A percentile compares a stretch with the other conserved stretches of the same genome.
Conservation (phyloP, 1,140 invertebrate genomes). For the Euwallacea fornicatus region DNA sequence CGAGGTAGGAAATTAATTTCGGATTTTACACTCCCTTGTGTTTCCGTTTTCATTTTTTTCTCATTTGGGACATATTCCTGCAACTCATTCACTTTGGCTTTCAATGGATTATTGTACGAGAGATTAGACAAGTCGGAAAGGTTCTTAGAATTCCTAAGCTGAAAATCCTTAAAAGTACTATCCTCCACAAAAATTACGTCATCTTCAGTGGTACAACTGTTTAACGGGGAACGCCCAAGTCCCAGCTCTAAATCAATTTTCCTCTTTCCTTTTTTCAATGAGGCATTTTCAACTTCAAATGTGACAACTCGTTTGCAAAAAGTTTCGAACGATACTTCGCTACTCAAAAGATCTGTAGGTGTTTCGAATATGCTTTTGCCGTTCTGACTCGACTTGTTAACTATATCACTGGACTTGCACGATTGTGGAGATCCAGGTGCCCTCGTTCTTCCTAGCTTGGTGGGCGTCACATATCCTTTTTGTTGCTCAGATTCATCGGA, state of each 20-base stretch:
- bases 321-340: slow-evolving; percentile 18
- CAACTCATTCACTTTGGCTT: background rate
- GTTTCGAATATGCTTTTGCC: background rate
- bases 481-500: background rate
- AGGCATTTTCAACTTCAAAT: background rate
- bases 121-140: too few relatives aligned
- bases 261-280: background rate
- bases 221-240: too few relatives aligned
- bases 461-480: background rate
- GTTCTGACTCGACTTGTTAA: background rate
- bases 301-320: slow-evolving; percentile 11
- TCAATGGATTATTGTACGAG: too few relatives aligned
- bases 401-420: background rate
- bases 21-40: background rate
- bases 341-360: slow-evolving; percentile 11
- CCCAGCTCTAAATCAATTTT: background rate
- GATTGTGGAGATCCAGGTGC: background rate
- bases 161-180: background rate
- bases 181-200: slow-evolving; percentile 33
- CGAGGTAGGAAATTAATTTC: slow-evolving; percentile 13
- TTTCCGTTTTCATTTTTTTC: background rate
- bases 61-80: background rate
- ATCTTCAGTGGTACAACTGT: slow-evolving; percentile 3
- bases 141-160: background rate
- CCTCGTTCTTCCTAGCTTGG: background rate